Conservation (phyloP, 2,113 vertebrate species). For the Ageneiosus marmoratus region DNA sequence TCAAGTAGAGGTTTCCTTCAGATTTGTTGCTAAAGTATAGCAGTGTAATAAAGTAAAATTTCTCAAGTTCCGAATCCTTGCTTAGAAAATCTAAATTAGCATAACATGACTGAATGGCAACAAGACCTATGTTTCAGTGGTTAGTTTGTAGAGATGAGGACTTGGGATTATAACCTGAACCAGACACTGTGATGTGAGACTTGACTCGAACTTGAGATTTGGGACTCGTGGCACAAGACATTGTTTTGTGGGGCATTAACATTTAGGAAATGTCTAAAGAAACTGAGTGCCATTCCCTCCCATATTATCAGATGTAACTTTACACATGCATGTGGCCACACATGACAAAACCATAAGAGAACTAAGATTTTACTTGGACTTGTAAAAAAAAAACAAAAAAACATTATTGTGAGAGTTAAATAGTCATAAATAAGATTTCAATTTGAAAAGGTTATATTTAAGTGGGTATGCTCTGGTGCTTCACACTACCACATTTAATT, state of each 20-base stretch:
- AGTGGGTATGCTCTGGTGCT: neutral
- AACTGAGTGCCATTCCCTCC: no score
- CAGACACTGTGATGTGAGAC: no score
- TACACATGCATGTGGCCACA: no score
- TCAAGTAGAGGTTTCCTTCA: neutral
- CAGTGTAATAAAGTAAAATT: neutral
- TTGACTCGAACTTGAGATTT: no score
- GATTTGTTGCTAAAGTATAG: neutral
- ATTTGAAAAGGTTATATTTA: neutral
- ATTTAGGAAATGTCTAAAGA: no score
- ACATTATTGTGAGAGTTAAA: neutral
- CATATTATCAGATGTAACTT: no score
- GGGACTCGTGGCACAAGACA: no score
- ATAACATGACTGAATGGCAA: neutral
- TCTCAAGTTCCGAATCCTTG: neutral
- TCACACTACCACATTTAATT: neutral
- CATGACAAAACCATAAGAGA: no score
- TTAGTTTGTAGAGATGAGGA: neutral
- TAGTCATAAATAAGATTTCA: neutral
- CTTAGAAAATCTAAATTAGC: neutral
- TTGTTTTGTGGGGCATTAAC: no score
- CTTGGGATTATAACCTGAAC: no score
- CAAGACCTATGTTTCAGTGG: neutral
- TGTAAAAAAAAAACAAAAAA: no score
- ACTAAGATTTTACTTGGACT: no score